Evolutionary conservation across 2,113 vertebrate species (phyloP).

Genomic region (Ceratotherium simum): DNA sequence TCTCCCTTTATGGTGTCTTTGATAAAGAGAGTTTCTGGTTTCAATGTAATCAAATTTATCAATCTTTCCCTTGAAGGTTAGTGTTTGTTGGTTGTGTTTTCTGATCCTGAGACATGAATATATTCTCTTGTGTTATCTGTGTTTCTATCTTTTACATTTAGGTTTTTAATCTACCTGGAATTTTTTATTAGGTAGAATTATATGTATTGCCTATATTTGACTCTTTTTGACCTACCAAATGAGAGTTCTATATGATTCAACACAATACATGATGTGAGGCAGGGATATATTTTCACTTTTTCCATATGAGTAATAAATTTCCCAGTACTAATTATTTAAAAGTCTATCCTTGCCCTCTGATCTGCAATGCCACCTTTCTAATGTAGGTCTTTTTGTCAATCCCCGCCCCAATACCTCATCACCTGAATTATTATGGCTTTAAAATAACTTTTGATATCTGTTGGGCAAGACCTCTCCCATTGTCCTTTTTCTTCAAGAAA

Average conservation of each 20-base stretch:
- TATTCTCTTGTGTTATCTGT: background rate
- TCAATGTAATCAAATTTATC: background rate
- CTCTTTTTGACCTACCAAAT: background rate
- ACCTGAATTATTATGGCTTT: background rate
- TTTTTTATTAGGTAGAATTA: background rate
- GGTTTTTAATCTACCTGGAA: background rate
- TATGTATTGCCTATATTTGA: background rate
- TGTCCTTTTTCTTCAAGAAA: background rate
- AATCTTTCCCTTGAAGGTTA: background rate
- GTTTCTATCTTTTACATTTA: slow-evolving; percentile 32
- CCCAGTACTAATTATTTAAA: background rate
- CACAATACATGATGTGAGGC: background rate
- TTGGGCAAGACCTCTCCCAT: background rate
- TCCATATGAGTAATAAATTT: background rate
- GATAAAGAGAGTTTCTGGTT: background rate
- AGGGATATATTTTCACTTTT: background rate
- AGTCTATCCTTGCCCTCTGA: background rate
- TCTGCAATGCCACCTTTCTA: background rate
- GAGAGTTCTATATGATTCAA: background rate
- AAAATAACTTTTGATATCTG: background rate
- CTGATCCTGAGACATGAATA: background rate
- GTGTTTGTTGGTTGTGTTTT: slow-evolving; percentile 12
- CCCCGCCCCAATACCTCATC: background rate
- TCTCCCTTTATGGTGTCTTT: background rate
- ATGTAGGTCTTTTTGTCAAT: background rate